Evolutionary conservation across 2,797 vertebrate species (phyloP).

Genomic region (Chiroxiphia lanceolata): DNA sequence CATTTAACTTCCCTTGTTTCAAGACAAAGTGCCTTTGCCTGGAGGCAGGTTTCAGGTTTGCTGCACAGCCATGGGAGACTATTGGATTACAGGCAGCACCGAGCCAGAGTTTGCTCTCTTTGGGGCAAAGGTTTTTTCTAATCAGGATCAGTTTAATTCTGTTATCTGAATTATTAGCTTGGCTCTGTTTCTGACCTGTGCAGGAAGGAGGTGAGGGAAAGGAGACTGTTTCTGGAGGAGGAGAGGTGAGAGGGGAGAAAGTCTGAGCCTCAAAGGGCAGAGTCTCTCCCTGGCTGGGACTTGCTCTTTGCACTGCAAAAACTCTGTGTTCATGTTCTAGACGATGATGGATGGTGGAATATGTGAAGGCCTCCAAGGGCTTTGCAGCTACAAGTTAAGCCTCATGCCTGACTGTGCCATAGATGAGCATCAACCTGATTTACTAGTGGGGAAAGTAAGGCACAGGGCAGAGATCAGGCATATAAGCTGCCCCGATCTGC

Average conservation of each 20-base stretch:
- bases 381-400: neutral
- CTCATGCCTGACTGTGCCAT: neutral
- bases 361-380: neutral
- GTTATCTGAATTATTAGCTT: constrained; percentile 63
- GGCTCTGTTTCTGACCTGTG: constrained; percentile 21
- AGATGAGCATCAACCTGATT: neutral
- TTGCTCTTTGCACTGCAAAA: neutral
- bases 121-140: constrained; percentile 50
- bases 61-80: constrained; percentile 12
- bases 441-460: neutral
- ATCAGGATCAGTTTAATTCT: constrained; percentile 70
- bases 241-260: neutral
- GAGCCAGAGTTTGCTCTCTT: constrained; percentile 41
- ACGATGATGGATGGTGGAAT: neutral
- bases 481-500: neutral
- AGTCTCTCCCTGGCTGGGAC: neutral
- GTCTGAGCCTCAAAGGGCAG: neutral
- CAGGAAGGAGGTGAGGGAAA: constrained; percentile 15
- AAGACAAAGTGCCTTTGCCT: constrained; percentile 57
- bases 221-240: neutral
- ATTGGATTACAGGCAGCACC: constrained; percentile 58
- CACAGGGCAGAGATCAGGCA: fast-evolving
- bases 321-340: fast-evolving
- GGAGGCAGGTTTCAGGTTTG: constrained; percentile 11
- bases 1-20: constrained; percentile 54